Percentiles rank a stretch among this genome's conserved stretches.
Evolutionary conservation across 2,888 invertebrate genomes (phyloP).

Genomic region (Ceratothoa steindachneri): DNA sequence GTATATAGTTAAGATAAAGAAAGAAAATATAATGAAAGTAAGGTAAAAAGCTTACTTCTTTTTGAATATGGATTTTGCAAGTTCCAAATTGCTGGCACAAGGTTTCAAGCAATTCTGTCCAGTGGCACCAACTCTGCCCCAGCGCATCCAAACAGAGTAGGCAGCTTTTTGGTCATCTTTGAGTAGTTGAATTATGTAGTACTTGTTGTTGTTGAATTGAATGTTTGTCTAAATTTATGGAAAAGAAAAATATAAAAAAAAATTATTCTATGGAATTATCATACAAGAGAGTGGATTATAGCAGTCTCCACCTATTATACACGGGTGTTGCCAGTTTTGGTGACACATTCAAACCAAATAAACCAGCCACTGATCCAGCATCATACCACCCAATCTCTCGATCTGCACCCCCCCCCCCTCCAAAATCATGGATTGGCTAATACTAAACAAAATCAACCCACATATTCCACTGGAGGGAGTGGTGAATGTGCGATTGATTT

Average conservation of each 20-base stretch:
- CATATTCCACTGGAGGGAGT: too few species aligned
- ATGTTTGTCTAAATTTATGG: constrained; percentile 48
- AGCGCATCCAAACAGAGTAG: constrained; percentile 57
- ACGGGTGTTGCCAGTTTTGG: too few species aligned
- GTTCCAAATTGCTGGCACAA: constrained; percentile 53
- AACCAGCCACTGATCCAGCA: too few species aligned
- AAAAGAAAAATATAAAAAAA: neutral
- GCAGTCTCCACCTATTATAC: neutral
- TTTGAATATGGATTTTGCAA: constrained; percentile 55
- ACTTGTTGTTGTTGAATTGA: constrained; percentile 51
- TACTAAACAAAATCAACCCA: too few species aligned
- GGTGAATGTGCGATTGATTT: too few species aligned
- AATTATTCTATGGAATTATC: neutral
- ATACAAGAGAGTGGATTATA: neutral
- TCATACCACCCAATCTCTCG: too few species aligned
- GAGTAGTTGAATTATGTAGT: constrained; percentile 54
- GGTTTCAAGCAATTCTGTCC: constrained; percentile 55
- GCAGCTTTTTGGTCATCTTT: constrained; percentile 27
- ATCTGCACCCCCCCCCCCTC: too few species aligned
- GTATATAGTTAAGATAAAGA: neutral
- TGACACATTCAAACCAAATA: too few species aligned
- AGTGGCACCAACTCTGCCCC: constrained; percentile 59
- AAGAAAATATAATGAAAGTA: too few species aligned
- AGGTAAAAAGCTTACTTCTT: constrained; percentile 55
- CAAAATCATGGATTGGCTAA: too few species aligned